A percentile compares a stretch with the other conserved stretches of the same genome.
phyloP scores from a whole-genome alignment of 2,888 invertebrate species.

The Alentia gelatinosa region DNA sequence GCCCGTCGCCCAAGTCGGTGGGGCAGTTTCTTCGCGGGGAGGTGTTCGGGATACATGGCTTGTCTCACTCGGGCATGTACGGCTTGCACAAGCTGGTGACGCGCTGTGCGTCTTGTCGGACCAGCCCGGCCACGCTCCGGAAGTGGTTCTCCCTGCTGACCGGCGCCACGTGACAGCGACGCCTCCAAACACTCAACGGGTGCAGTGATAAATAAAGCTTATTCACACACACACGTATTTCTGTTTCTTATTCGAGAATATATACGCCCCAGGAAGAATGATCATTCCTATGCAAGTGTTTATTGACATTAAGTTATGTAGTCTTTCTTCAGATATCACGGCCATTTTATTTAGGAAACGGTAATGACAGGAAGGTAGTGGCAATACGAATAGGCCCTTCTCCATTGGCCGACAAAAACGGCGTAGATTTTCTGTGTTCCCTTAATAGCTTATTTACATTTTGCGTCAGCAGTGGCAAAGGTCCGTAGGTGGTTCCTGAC shows the following conservation, averaged over 20 bases:
- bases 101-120: background rate
- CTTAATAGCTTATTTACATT: no score
- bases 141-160: slow-evolving; percentile 23
- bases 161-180: slow-evolving; percentile 8
- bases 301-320: background rate
- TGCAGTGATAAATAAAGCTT: background rate
- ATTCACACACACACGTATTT: background rate
- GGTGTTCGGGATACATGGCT: slow-evolving; percentile 24
- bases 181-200: background rate
- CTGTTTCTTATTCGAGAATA: background rate
- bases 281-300: background rate
- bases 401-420: no score
- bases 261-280: background rate
- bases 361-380: no score
- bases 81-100: background rate
- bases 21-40: background rate
- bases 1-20: background rate
- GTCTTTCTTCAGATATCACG: no score
- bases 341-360: no score
- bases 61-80: slow-evolving; percentile 24
- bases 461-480: no score
- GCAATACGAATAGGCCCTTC: no score
- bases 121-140: background rate
- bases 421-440: no score
- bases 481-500: no score